Evolutionary conservation across 1,140 invertebrate genomes (phyloP).

Genomic region (Zaprionus gabonicus): DNA sequence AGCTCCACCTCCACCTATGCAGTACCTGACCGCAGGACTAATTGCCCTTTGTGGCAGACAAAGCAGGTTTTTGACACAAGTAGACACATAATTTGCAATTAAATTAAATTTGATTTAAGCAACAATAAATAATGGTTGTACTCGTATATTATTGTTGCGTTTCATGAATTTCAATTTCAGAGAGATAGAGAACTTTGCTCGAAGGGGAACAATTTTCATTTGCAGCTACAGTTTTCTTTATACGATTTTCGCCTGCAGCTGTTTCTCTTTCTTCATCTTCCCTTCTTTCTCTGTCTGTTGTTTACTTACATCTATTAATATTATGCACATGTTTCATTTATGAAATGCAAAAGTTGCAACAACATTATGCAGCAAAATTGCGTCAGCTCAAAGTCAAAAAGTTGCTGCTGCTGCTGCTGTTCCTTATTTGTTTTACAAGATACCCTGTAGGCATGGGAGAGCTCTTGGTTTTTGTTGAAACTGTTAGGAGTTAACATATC

Average conservation of each 20-base stretch:
- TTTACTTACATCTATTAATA: slow-evolving; percentile 68
- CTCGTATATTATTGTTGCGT: not conserved
- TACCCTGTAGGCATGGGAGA: not conserved
- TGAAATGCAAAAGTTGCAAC: slow-evolving; percentile 74
- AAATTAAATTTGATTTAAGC: slow-evolving; percentile 59
- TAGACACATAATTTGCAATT: slow-evolving; percentile 61
- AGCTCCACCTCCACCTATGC: not conserved
- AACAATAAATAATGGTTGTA: slow-evolving; percentile 55
- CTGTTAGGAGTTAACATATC: too few species aligned
- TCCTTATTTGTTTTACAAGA: not conserved
- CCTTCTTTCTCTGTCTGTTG: slow-evolving; percentile 17
- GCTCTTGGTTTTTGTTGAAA: not conserved
- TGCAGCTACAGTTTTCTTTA: slow-evolving; percentile 25
- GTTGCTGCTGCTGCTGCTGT: not conserved
- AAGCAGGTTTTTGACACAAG: slow-evolving; percentile 17
- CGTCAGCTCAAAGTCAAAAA: slow-evolving; percentile 9
- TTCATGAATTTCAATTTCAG: slow-evolving; percentile 65
- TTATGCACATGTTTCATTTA: slow-evolving; percentile 83
- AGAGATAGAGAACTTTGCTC: not conserved
- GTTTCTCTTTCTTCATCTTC: not conserved
- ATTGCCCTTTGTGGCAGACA: slow-evolving; percentile 25
- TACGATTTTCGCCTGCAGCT: not conserved
- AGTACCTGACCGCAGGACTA: not conserved
- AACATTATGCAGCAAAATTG: slow-evolving; percentile 52
- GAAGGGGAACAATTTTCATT: not conserved